A percentile compares a stretch with the other conserved stretches of the same genome.
These are phyloP conservation scores for Leiothrix lutea DNA, from an alignment of 2,113 vertebrate genomes.

Conservation along the genomic window DNA sequence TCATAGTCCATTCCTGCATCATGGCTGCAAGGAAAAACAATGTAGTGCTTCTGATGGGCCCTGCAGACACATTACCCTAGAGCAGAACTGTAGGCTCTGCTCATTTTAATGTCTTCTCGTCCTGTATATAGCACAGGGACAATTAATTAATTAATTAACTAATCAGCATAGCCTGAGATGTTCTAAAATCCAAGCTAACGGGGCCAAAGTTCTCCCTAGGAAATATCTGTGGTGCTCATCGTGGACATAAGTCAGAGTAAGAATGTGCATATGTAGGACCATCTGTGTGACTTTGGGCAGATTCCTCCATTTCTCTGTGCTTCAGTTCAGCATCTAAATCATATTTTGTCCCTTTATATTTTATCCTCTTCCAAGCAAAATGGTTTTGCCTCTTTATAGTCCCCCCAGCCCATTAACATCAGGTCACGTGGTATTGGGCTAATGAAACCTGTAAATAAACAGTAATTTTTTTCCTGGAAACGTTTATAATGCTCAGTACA, in stretches of 20 bases:
- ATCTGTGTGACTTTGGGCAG: not conserved
- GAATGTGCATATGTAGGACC: not conserved
- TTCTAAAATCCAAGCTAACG: not conserved
- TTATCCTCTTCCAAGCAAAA: not conserved
- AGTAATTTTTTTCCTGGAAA: not conserved
- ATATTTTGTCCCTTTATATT: not conserved
- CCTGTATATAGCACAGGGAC: not conserved
- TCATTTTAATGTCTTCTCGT: not conserved
- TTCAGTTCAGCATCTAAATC: not conserved
- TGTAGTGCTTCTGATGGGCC: not conserved
- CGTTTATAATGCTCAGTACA: not conserved
- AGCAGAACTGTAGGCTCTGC: not conserved
- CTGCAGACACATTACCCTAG: not conserved
- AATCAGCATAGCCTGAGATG: not conserved
- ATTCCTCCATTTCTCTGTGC: not conserved
- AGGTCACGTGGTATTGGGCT: not conserved
- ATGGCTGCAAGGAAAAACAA: not conserved
- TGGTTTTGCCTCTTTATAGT: not conserved
- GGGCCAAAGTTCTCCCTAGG: not conserved
- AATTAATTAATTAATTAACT: not conserved
- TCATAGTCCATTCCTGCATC: not conserved
- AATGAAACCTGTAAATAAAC: not conserved
- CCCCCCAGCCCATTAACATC: not conserved
- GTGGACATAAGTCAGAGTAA: not conserved
- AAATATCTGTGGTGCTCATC: not conserved